Evolutionary conservation across 2,888 invertebrate genomes (phyloP).

Genomic region (Omphaloscelis lunosa): DNA sequence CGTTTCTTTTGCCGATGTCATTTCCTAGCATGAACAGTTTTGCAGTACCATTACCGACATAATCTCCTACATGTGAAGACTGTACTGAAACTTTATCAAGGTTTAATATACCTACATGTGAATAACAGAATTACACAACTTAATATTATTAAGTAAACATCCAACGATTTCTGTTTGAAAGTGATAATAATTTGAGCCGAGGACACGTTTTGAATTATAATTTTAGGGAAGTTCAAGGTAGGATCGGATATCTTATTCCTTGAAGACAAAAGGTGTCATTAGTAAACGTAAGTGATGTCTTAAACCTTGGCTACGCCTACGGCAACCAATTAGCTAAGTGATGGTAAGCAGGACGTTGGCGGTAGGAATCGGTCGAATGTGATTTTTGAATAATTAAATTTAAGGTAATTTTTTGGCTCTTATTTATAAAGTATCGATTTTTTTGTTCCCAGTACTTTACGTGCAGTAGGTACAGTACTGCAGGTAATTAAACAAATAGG

Average conservation of each 20-base stretch:
- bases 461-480: too few species aligned
- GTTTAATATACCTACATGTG: conserved; percentile 2
- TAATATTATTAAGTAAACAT: conserved; percentile 6
- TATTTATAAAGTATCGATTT: background rate
- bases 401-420: conserved; percentile 9
- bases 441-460: background rate
- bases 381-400: conserved; percentile 24
- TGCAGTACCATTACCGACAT: background rate
- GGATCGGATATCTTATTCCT: conserved; percentile 28
- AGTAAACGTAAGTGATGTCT: conserved; percentile 16
- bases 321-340: conserved; percentile 56
- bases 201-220: conserved; percentile 35
- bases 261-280: conserved; percentile 40
- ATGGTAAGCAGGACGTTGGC: conserved; percentile 1
- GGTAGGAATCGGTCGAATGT: conserved; percentile 14
- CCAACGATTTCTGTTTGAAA: conserved; percentile 45
- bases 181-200: conserved; percentile 39
- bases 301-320: conserved; percentile 18
- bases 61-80: conserved; percentile 5
- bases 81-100: conserved; percentile 24
- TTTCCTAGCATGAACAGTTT: background rate
- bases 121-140: conserved; percentile 29
- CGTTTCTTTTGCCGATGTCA: background rate
- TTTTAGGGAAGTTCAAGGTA: conserved; percentile 37
- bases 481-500: background rate